Percentiles rank a stretch among this genome's conserved stretches.
phyloP scores from a whole-genome alignment of 2,888 invertebrate species.

The Caenorhabditis drosophilae region DNA sequence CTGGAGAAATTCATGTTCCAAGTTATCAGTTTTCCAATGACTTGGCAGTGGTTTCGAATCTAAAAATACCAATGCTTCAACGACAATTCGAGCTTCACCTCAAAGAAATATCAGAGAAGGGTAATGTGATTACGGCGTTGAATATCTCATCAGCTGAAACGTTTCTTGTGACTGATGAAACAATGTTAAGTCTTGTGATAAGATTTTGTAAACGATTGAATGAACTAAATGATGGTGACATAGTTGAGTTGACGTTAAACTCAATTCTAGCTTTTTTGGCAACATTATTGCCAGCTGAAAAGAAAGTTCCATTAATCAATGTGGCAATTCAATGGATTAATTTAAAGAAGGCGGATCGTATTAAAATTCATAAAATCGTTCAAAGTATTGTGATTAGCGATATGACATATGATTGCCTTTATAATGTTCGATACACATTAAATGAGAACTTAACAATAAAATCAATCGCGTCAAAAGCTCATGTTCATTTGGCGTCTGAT shows the following conservation, averaged over 20 bases:
- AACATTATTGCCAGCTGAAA: constrained; percentile 8
- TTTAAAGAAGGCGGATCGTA: not conserved
- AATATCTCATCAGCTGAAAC: constrained; percentile 19
- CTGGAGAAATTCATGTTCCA: constrained; percentile 18
- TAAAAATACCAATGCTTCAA: constrained; percentile 10
- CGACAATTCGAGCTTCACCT: constrained; percentile 12
- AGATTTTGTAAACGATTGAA: not conserved
- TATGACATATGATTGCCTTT: not conserved
- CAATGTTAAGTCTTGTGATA: constrained; percentile 7
- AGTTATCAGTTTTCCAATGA: constrained; percentile 2
- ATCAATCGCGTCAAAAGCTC: not conserved
- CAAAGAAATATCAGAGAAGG: not conserved
- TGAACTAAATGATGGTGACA: not conserved
- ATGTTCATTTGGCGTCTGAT: not conserved
- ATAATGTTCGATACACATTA: not conserved
- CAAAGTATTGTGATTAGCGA: not conserved
- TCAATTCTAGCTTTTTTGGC: constrained; percentile 18
- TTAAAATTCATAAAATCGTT: not conserved
- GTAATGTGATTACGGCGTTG: constrained; percentile 8
- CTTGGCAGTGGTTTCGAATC: constrained; percentile 13
- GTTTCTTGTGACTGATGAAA: constrained; percentile 10
- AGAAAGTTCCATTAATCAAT: constrained; percentile 27
- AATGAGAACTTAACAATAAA: no score
- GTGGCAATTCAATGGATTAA: constrained; percentile 16
- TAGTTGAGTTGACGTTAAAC: constrained; percentile 4